Evolutionary conservation across 2,888 invertebrate genomes (phyloP), one percentile per base, ranked within the genome.

Genomic region (Eupeodes luniger): DNA sequence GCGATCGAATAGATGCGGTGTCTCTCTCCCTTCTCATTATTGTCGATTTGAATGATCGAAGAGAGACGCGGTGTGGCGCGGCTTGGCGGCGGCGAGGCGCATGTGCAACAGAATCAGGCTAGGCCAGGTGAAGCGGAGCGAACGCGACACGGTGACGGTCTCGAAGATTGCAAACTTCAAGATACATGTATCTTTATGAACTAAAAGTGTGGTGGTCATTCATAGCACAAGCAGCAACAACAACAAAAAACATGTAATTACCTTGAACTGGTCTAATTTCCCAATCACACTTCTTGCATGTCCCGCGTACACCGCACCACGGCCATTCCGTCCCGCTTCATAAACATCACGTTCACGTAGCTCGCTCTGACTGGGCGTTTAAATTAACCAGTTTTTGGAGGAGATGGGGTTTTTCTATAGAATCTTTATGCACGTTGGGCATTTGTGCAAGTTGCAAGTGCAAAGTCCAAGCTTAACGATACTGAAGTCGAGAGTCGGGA

Each of bases 251-350:
- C 78, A 59, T 76, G 81, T 81, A 82, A 89, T 89, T 89, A 85
- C 89, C 89, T 89, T 89, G 89, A 89, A 85, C 85, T 89, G 89
- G 85, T 89, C 89, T 89, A 89, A 89, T 89, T 89, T 89, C 81
- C 89, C 89, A 89, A 89, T 89, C 85, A 82, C 79, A 80, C 81
- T 85, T 74, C 69, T 74, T 78, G 62, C 27, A 14, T 61, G 61
- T 79, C 12, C 47, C 80, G 64, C 36, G 7, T 14, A 3, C n/a
- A 4, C 34, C 51, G 47, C n/a, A 4, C 11, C 12, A 1, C 10
- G 10, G 1, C 57, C 16, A 59, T 34, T 66, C 66, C 27, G 47
- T 69, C 53, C 57, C 34, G 34, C 55, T 62, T 27, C 19, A 49
- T 53, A 14, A 14, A 7, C 55, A 55, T 53, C 14, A 14, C 27